A percentile compares a stretch with the other conserved stretches of the same genome.
These are phyloP conservation scores for Thumatha senex DNA, from an alignment of 2,888 invertebrate genomes.

Conservation along the genomic window DNA sequence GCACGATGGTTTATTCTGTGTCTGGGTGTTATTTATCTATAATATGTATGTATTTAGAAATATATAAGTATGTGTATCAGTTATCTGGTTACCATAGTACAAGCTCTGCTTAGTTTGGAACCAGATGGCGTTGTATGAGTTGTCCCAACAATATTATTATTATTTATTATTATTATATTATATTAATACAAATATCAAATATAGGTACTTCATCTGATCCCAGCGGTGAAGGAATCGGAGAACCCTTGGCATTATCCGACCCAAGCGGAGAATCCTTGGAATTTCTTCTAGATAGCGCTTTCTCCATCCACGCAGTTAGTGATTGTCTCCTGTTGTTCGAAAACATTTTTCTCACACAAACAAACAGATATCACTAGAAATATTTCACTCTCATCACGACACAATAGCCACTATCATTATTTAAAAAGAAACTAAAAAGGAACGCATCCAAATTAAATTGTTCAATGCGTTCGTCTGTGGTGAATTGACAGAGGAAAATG, in stretches of 20 bases:
- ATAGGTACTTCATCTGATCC: conserved; percentile 11
- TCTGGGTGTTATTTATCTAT: too few species aligned
- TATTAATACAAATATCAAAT: conserved; percentile 3
- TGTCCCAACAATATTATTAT: too few species aligned
- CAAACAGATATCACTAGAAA: conserved; percentile 16
- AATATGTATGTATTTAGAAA: too few species aligned
- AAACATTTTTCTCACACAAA: conserved; percentile 29
- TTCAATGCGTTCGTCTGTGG: conserved; percentile 62
- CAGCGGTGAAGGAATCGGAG: conserved; percentile 13
- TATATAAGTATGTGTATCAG: too few species aligned
- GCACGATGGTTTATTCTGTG: too few species aligned
- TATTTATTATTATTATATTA: too few species aligned
- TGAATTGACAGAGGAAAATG: conserved; percentile 75
- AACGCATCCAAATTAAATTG: conserved; percentile 38
- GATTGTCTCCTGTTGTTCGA: conserved; percentile 52
- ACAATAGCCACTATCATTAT: conserved; percentile 12
- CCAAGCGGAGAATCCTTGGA: conserved; percentile 27
- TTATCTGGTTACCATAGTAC: too few species aligned
- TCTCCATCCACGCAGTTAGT: conserved; percentile 55
- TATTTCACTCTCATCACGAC: conserved; percentile 13
- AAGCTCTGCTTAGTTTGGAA: too few species aligned
- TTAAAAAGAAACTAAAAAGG: conserved; percentile 26
- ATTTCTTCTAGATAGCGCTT: conserved; percentile 52
- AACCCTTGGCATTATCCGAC: conserved; percentile 7
- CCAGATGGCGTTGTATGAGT: too few species aligned